Conservation (phyloP, 2,888 invertebrate species). For the Brachynemurus nebulosus region DNA sequence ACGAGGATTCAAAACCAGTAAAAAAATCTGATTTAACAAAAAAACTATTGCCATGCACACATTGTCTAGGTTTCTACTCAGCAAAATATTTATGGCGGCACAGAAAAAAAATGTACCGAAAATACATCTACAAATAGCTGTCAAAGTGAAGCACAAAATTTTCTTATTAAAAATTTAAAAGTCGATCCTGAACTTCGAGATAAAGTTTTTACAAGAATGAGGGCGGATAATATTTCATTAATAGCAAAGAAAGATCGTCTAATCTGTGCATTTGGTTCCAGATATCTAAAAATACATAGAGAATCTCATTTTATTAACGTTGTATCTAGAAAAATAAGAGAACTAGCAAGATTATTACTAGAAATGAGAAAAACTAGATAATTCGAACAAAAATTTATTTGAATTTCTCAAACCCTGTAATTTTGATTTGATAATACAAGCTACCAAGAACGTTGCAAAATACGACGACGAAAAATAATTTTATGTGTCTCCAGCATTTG, state of each 20-base stretch:
- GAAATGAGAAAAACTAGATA: constrained; percentile 10
- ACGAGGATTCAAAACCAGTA: neutral
- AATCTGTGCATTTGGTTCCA: constrained; percentile 15
- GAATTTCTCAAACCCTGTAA: constrained; percentile 10
- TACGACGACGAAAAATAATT: constrained; percentile 4
- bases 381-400: constrained; percentile 9
- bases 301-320: constrained; percentile 11
- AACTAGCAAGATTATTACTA: no score
- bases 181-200: constrained; percentile 1
- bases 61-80: constrained; percentile 11
- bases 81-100: constrained; percentile 7
- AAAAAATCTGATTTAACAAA: neutral
- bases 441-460: constrained; percentile 7
- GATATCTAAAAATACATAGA: constrained; percentile 13
- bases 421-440: constrained; percentile 11
- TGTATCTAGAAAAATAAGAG: constrained; percentile 9
- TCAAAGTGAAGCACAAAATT: constrained; percentile 11
- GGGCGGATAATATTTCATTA: constrained; percentile 13
- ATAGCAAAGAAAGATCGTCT: constrained; percentile 12
- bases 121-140: constrained; percentile 1
- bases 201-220: constrained; percentile 15
- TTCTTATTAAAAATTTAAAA: constrained; percentile 4
- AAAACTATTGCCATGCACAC: constrained; percentile 6
- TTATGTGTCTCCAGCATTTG: constrained; percentile 9
- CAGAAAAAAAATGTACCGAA: constrained; percentile 2